Evolutionary conservation across 2,797 vertebrate species (phyloP).

Genomic region (Trematomus bernacchii): DNA sequence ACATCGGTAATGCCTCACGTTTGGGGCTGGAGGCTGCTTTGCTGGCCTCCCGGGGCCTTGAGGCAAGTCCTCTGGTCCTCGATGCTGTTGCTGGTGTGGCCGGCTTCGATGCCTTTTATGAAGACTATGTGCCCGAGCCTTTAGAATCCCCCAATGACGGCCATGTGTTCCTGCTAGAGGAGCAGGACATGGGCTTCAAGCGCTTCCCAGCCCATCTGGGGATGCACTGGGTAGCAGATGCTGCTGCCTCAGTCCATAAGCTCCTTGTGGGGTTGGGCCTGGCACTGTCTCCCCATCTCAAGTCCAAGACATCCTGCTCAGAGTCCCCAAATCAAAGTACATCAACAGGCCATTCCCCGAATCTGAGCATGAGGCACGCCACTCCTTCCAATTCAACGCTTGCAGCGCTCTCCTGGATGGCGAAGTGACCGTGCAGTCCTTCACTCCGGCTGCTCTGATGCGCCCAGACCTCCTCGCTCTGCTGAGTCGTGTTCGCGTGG

Average conservation of each 20-base stretch:
- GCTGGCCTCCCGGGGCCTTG: conserved; percentile 88
- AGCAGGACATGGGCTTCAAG: conserved; percentile 92
- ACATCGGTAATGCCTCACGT: conserved; percentile 90
- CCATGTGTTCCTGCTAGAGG: conserved; percentile 87
- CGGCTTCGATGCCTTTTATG: conserved; percentile 90
- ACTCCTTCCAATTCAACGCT: conserved; percentile 94
- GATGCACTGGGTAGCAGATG: conserved; percentile 93
- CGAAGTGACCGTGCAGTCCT: conserved; percentile 86
- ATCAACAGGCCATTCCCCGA: conserved; percentile 91
- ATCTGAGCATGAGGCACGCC: conserved; percentile 91
- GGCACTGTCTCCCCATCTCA: conserved; percentile 76
- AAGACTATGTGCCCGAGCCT: conserved; percentile 84
- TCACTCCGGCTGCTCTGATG: conserved; percentile 76
- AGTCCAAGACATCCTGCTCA: conserved; percentile 86
- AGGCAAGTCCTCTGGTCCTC: conserved; percentile 87
- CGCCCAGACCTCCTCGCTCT: conserved; percentile 85
- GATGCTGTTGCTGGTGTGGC: conserved; percentile 87
- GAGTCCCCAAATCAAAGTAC: conserved; percentile 91
- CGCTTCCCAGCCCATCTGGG: conserved; percentile 91
- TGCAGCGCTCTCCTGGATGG: conserved; percentile 90
- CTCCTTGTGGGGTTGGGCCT: conserved; percentile 72
- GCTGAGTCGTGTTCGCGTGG: conserved; percentile 86
- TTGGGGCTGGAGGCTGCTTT: conserved; percentile 90
- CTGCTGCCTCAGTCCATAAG: conserved; percentile 85
- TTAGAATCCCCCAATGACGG: conserved; percentile 67